Conservation (phyloP, 1,140 invertebrate genomes). For the Mactra quadrangularis region DNA sequence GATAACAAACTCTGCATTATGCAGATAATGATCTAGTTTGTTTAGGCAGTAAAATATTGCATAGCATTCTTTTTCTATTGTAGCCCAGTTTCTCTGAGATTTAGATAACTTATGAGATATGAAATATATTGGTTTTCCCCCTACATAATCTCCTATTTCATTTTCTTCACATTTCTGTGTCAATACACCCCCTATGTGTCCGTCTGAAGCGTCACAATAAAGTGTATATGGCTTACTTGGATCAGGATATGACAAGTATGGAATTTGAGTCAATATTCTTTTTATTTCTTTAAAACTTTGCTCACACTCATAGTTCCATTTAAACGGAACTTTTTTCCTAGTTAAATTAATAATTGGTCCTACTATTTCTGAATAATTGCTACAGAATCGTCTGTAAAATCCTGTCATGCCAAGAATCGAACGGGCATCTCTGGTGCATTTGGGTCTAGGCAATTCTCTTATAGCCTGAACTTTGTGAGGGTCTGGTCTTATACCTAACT, state of each 20-base stretch:
- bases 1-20: slow-evolving; percentile 63
- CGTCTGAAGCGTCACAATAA: not conserved
- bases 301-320: slow-evolving; percentile 45
- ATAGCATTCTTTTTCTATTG: slow-evolving; percentile 65
- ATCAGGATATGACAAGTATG: slow-evolving; percentile 63
- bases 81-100: slow-evolving; percentile 39
- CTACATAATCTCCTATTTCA: not conserved
- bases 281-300: slow-evolving; percentile 69
- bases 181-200: no score
- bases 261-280: slow-evolving; percentile 53
- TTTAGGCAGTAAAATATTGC: slow-evolving; percentile 66
- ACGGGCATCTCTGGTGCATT: slow-evolving; percentile 14
- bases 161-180: no score
- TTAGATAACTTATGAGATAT: slow-evolving; percentile 61
- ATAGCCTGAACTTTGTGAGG: slow-evolving; percentile 17
- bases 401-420: slow-evolving; percentile 59
- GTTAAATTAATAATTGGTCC: slow-evolving; percentile 50
- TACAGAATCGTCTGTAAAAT: slow-evolving; percentile 66
- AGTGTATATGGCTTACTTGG: slow-evolving; percentile 16
- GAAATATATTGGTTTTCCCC: slow-evolving; percentile 55
- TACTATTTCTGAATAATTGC: slow-evolving; percentile 61
- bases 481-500: slow-evolving; percentile 21
- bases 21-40: slow-evolving; percentile 68
- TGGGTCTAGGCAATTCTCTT: not conserved
- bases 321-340: slow-evolving; percentile 43